These are phyloP conservation scores for Coenonympha glycerion DNA, from an alignment of 2,888 invertebrate species.

Conservation along the genomic window DNA sequence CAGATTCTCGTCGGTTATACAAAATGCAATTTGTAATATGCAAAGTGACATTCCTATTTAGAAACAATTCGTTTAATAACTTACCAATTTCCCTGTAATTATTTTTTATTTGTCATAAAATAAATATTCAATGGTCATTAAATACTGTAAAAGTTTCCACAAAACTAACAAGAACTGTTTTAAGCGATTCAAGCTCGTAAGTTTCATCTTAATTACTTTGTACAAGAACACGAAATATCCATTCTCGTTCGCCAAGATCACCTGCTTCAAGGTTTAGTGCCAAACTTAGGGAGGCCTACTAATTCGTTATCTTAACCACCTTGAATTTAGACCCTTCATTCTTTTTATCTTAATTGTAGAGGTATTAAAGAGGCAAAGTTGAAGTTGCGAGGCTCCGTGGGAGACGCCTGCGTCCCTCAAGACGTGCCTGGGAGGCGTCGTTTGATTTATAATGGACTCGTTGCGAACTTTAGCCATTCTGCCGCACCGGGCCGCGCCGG, in stretches of 20 bases:
- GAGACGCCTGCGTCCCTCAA: slow-evolving; percentile 70
- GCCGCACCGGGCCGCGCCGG: slow-evolving; percentile 64
- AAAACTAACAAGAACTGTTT: too few relatives aligned
- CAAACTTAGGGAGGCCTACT: slow-evolving; percentile 63
- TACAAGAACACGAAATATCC: too few relatives aligned
- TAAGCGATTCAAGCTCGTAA: too few relatives aligned
- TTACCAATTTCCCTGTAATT: neutral
- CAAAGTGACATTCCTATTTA: slow-evolving; percentile 19
- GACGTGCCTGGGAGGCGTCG: slow-evolving; percentile 74
- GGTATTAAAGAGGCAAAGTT: slow-evolving; percentile 72
- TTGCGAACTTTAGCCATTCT: slow-evolving; percentile 74
- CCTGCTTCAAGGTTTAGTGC: slow-evolving; percentile 37
- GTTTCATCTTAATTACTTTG: too few relatives aligned
- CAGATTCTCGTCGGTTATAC: slow-evolving; percentile 34
- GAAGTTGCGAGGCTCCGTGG: slow-evolving; percentile 64
- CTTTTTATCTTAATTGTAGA: slow-evolving; percentile 76
- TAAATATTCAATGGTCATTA: too few relatives aligned
- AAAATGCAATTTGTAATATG: slow-evolving; percentile 24
- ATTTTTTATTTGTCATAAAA: neutral
- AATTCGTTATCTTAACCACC: slow-evolving; percentile 75
- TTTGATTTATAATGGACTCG: slow-evolving; percentile 77
- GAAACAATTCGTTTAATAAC: slow-evolving; percentile 18
- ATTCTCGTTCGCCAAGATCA: slow-evolving; percentile 28
- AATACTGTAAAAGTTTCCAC: too few relatives aligned
- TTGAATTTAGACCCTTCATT: slow-evolving; percentile 73